Conservation (phyloP, 1,140 invertebrate species). For the Parasteatoda tepidariorum region DNA sequence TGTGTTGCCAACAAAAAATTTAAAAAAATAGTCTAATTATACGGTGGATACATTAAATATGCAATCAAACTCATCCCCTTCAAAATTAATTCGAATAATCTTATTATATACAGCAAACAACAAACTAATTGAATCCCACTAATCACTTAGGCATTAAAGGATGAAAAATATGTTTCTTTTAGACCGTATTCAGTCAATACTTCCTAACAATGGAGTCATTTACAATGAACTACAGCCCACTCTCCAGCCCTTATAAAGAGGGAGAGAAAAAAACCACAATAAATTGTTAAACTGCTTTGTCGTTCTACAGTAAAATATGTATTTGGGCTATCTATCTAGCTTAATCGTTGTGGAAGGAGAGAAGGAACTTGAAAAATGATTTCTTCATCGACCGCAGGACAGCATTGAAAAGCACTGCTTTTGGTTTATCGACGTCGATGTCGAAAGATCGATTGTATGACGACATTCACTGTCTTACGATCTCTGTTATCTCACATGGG, state of each 20-base stretch:
- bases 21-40: too few relatives aligned
- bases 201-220: too few relatives aligned
- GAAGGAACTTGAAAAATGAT: not conserved
- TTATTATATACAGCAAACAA: too few relatives aligned
- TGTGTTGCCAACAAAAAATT: too few relatives aligned
- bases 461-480: not conserved
- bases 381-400: not conserved
- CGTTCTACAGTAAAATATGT: not conserved
- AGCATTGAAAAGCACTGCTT: not conserved
- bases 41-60: too few relatives aligned
- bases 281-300: not conserved
- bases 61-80: too few relatives aligned
- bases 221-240: too few relatives aligned
- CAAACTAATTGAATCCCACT: too few relatives aligned
- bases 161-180: too few relatives aligned
- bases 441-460: constrained; percentile 3
- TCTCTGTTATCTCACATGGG: not conserved
- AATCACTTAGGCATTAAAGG: too few relatives aligned
- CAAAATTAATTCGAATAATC: too few relatives aligned
- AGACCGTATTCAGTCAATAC: too few relatives aligned
- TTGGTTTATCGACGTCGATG: not conserved
- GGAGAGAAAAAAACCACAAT: not conserved
- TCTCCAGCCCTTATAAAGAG: not conserved
- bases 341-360: not conserved
- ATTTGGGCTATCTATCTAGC: not conserved